These are phyloP conservation scores for Caenorhabditis remanei DNA, from an alignment of 1,140 invertebrate genomes.

Conservation along the genomic window DNA sequence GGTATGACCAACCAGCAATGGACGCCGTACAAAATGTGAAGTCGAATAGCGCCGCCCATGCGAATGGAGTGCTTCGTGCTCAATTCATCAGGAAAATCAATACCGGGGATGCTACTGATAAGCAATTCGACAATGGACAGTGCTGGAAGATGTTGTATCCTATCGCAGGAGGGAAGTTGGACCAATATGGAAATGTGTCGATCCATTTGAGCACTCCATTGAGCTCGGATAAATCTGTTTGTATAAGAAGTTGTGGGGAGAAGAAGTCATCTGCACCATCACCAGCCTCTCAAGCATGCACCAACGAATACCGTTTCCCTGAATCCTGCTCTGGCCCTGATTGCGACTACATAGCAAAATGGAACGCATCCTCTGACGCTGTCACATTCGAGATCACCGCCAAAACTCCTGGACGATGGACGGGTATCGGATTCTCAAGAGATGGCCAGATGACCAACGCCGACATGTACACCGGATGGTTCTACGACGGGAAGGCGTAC, in stretches of 20 bases:
- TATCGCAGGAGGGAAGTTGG: conserved; percentile 76
- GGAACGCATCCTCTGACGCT: conserved; percentile 69
- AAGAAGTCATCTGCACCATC: conserved; percentile 36
- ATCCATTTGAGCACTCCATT: conserved; percentile 86
- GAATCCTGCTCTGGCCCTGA: conserved; percentile 67
- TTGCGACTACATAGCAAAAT: conserved; percentile 76
- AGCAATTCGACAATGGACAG: conserved; percentile 71
- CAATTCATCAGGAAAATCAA: conserved; percentile 76
- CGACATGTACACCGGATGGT: conserved; percentile 76
- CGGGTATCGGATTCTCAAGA: conserved; percentile 77
- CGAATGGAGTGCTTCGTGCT: conserved; percentile 76
- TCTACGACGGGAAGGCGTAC: conserved; percentile 69
- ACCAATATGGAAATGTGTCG: conserved; percentile 85
- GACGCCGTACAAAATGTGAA: conserved; percentile 68
- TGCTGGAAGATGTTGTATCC: conserved; percentile 78
- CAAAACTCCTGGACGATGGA: conserved; percentile 76
- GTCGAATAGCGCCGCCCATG: conserved; percentile 39
- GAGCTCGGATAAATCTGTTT: conserved; percentile 86
- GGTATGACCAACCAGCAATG: conserved; percentile 60
- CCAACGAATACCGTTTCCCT: conserved; percentile 74
- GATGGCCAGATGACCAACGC: conserved; percentile 75
- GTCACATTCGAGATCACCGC: conserved; percentile 74
- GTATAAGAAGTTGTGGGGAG: conserved; percentile 82
- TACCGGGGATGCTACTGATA: conserved; percentile 76
- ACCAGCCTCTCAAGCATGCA: conserved; percentile 66